Percentiles rank a stretch among this genome's conserved stretches.
Conservation (phyloP, 2,113 vertebrate species). For the Actenoides lindsayi region DNA sequence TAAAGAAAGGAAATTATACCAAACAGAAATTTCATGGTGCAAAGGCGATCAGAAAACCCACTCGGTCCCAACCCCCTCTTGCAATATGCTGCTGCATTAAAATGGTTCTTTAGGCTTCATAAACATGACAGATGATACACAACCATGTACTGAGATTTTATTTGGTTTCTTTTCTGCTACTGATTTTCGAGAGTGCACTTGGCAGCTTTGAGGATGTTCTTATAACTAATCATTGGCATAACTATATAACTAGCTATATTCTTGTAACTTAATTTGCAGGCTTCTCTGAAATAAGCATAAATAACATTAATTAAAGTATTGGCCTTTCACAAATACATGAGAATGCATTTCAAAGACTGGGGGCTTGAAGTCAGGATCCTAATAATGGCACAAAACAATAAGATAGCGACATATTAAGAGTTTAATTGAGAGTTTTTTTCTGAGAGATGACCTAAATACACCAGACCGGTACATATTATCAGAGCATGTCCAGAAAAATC, state of each 20-base stretch:
- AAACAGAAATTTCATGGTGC: neutral
- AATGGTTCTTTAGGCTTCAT: neutral
- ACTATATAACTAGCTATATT: neutral
- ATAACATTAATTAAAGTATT: neutral
- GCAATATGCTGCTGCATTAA: neutral
- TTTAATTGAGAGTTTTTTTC: neutral
- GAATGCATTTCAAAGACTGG: neutral
- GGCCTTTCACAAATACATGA: neutral
- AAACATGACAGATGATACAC: neutral
- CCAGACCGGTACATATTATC: neutral
- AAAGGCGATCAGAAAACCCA: neutral
- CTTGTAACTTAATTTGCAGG: neutral
- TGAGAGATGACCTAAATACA: neutral
- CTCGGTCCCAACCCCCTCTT: rapidly evolving
- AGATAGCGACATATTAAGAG: neutral
- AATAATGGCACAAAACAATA: neutral
- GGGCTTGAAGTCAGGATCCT: neutral
- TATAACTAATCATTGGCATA: neutral
- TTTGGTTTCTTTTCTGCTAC: neutral
- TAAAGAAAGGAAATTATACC: neutral
- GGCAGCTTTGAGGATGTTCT: neutral
- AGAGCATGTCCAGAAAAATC: neutral
- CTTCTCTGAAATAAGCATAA: neutral
- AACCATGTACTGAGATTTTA: neutral
- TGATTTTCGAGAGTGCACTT: neutral